Evolutionary conservation across 2,888 invertebrate species (phyloP), one percentile per base, ranked within the genome.

Genomic region (Crepidodera aurea): DNA sequence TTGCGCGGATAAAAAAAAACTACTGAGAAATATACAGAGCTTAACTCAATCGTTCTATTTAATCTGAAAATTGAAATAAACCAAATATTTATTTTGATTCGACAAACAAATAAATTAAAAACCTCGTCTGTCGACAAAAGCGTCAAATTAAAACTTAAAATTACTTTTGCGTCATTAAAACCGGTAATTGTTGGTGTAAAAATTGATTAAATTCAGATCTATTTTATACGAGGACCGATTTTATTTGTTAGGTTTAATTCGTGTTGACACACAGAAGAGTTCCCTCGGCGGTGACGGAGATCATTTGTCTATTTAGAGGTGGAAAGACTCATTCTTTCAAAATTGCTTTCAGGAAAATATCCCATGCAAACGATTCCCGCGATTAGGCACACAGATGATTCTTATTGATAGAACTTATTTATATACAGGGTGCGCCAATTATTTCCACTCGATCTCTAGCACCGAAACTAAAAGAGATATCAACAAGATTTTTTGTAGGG

Each of bases 151-250:
- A 78, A 79, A 78, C 77, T 78, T 75, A 73, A 78, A 79, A 78
- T 79, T 79, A 79, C 79, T 79, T 78, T 75, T 72, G 71, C 73
- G 64, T 73, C 72, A 77, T 77, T 77, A 77, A 76, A 79, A 78
- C 75, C 66, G 73, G 69, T 67, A 74, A 76, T 77, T 77, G 77
- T 77, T 69, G 72, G 67, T 69, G 70, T 69, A 79, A 79, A 78
- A 78, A 76, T 75, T 76, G 76, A 77, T 77, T 78, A 78, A 77
- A 78, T 76, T 74, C 72, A 73, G 71, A 73, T 72, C 73, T 70
- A 72, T 75, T 71, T 73, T 71, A 68, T 71, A 66, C 8, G 4
- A 27, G 62, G 46, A 50, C 29, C 62, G 44, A 66, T 66, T 60
- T 69, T 69, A 64, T 75, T 77, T 74, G 75, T 73, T 65, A 65